phyloP scores from a whole-genome alignment of 2,888 invertebrate species.

The Octonoba sinensis region DNA sequence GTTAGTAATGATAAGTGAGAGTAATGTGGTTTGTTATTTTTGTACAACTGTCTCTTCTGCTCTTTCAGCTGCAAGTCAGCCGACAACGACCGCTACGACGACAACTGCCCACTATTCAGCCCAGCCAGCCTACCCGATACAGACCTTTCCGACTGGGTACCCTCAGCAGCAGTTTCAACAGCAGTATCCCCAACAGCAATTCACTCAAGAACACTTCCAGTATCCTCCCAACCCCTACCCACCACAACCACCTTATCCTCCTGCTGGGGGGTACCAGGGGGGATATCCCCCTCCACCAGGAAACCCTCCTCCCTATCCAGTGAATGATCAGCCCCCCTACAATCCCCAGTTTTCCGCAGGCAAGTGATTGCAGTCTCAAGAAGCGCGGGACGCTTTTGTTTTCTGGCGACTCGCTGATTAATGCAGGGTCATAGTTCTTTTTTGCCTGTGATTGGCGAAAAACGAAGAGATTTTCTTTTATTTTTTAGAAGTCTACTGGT shows the following conservation, averaged over 20 bases:
- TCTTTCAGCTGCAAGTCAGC: constrained; percentile 60
- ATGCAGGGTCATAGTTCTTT: background rate
- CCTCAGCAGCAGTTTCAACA: constrained; percentile 61
- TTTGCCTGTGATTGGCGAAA: too few relatives aligned
- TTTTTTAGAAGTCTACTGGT: too few relatives aligned
- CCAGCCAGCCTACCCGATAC: constrained; percentile 58
- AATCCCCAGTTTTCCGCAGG: constrained; percentile 52
- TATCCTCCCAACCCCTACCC: constrained; percentile 51
- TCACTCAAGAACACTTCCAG: constrained; percentile 60
- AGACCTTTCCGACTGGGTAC: constrained; percentile 57
- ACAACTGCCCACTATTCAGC: constrained; percentile 62
- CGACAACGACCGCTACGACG: constrained; percentile 64
- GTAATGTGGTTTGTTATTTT: too few relatives aligned
- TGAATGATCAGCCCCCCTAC: constrained; percentile 60
- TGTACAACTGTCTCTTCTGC: background rate
- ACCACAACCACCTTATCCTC: constrained; percentile 35
- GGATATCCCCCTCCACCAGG: constrained; percentile 54
- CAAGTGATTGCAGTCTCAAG: constrained; percentile 22
- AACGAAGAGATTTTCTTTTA: too few relatives aligned
- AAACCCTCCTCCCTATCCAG: constrained; percentile 53
- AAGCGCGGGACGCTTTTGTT: background rate
- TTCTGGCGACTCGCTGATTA: constrained; percentile 1
- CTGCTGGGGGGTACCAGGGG: constrained; percentile 54
- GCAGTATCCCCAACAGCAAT: constrained; percentile 61
- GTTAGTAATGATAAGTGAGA: too few relatives aligned